Percentiles rank a stretch among this genome's conserved stretches.
phyloP scores from a whole-genome alignment of 2,113 vertebrate genomes.

The Pseudorhombus dupliciocellatus region DNA sequence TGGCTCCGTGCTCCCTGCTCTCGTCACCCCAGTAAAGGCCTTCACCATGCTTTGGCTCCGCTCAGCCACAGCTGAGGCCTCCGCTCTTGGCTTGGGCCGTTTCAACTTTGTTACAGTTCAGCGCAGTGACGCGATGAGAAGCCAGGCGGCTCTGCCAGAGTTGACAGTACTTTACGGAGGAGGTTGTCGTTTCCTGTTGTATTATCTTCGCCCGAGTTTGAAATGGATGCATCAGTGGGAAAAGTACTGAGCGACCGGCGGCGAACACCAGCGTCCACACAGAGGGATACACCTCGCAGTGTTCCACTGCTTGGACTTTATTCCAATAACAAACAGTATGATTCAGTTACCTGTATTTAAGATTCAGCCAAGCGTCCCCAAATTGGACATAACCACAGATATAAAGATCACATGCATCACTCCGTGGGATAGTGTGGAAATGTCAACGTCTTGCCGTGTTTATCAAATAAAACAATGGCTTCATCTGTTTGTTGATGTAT shows the following conservation, averaged over 20 bases:
- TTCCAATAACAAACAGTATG: too few species aligned
- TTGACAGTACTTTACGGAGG: conserved; percentile 49
- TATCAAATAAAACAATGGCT: too few species aligned
- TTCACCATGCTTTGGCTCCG: conserved; percentile 74
- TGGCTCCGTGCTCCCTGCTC: conserved; percentile 77
- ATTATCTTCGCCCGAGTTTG: background rate
- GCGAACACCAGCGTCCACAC: background rate
- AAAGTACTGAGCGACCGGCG: background rate
- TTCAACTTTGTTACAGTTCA: conserved; percentile 78
- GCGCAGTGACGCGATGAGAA: conserved; percentile 55
- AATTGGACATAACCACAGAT: too few species aligned
- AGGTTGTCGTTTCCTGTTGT: conserved; percentile 11
- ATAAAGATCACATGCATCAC: too few species aligned
- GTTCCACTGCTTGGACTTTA: too few species aligned
- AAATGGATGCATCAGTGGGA: background rate
- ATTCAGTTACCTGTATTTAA: too few species aligned
- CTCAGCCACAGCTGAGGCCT: conserved; percentile 77
- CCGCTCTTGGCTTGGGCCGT: conserved; percentile 71
- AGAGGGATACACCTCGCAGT: too few species aligned
- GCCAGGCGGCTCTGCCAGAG: conserved; percentile 50
- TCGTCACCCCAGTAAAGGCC: conserved; percentile 78
- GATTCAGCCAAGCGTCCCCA: too few species aligned
- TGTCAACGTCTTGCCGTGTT: too few species aligned
- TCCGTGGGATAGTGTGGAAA: too few species aligned
- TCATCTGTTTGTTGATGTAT: too few species aligned